Evolutionary conservation across 2,113 vertebrate genomes (phyloP).

Genomic region (Microcebus tavaratra): DNA sequence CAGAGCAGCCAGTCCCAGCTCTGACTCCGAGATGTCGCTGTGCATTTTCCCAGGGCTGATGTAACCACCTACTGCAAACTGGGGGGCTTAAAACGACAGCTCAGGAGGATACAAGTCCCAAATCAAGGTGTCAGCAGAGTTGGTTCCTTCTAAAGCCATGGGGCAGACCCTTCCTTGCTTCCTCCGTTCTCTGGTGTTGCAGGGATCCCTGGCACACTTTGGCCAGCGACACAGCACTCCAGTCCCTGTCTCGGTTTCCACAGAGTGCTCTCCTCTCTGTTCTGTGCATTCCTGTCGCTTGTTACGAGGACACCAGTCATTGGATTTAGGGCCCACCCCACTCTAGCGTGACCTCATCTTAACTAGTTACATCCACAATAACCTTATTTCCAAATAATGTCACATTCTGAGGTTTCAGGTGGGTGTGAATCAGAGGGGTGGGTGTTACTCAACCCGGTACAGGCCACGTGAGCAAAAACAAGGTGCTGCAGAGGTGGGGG

Average conservation of each 20-base stretch:
- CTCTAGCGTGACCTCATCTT: background rate
- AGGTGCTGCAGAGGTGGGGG: background rate
- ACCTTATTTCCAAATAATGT: background rate
- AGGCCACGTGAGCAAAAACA: background rate
- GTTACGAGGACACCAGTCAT: background rate
- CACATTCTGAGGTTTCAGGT: background rate
- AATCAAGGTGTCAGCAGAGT: background rate
- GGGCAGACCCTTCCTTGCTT: background rate
- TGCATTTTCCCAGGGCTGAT: background rate
- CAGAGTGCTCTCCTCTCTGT: background rate
- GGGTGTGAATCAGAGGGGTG: background rate
- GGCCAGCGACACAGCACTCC: fast-evolving
- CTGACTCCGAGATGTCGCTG: background rate
- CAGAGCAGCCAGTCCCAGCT: background rate
- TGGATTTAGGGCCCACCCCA: background rate
- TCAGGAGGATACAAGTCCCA: background rate
- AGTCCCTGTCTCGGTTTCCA: fast-evolving
- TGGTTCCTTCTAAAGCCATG: background rate
- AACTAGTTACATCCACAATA: background rate
- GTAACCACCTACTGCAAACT: background rate
- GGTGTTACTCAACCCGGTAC: background rate
- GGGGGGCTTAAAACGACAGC: background rate
- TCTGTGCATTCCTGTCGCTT: fast-evolving
- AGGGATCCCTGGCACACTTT: no score
- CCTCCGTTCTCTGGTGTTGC: fast-evolving